phyloP scores from a whole-genome alignment of 2,113 vertebrate genomes.

The Vanacampus margaritifer region DNA sequence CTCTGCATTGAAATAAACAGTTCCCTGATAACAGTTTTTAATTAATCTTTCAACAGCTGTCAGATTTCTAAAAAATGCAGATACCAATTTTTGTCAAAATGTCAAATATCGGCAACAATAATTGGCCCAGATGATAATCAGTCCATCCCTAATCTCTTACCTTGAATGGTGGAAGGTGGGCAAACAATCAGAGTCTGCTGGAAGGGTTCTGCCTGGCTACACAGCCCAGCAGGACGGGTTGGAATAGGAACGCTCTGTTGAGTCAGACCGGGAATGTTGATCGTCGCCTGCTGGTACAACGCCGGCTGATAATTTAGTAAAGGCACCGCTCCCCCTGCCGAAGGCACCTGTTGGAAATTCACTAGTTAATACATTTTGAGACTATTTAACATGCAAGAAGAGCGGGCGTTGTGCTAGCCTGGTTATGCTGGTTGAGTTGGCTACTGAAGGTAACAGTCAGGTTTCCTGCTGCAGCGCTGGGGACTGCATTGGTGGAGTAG shows the following conservation, averaged over 20 bases:
- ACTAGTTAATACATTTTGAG: conserved; percentile 3
- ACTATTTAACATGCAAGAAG: background rate
- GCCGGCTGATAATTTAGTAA: conserved; percentile 95
- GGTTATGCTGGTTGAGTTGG: conserved; percentile 77
- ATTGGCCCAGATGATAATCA: no score
- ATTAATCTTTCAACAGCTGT: no score
- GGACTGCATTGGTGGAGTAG: conserved; percentile 89
- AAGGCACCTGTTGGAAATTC: conserved; percentile 68
- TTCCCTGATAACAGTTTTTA: no score
- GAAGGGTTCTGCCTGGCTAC: conserved; percentile 91
- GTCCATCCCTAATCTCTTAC: conserved; percentile 52
- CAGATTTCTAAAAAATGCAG: no score
- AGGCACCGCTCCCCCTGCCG: conserved; percentile 88
- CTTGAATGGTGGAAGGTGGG: conserved; percentile 93
- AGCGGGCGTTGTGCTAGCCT: conserved; percentile 39
- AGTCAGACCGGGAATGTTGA: conserved; percentile 94
- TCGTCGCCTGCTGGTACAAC: conserved; percentile 95
- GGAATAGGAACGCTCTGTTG: conserved; percentile 91
- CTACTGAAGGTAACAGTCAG: conserved; percentile 82
- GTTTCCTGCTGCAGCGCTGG: conserved; percentile 92
- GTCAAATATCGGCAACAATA: no score
- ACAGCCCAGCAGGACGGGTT: conserved; percentile 86
- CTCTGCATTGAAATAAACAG: no score
- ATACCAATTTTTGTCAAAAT: no score
- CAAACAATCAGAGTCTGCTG: conserved; percentile 99